These are phyloP conservation scores for Urocyon cinereoargenteus DNA, from an alignment of 2,797 vertebrate genomes.

Conservation along the genomic window DNA sequence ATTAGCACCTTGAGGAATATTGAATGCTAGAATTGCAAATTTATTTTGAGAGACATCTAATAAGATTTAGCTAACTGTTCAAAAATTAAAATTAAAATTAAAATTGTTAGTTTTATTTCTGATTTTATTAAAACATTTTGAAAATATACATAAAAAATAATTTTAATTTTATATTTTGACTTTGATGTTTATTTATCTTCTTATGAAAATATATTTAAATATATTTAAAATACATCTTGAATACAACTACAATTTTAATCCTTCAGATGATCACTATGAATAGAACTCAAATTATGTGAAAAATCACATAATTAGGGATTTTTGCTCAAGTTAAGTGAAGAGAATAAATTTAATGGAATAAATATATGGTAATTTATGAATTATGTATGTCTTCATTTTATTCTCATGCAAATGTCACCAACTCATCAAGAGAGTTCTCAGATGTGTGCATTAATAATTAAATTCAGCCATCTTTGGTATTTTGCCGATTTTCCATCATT, in stretches of 20 bases:
- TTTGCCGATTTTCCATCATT: slow-evolving; percentile 53
- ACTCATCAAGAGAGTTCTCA: slow-evolving; percentile 70
- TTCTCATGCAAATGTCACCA: slow-evolving; percentile 75
- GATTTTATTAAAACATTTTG: neutral
- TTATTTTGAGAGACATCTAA: slow-evolving; percentile 39
- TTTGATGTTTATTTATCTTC: neutral
- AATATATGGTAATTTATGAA: slow-evolving; percentile 72
- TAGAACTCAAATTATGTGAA: slow-evolving; percentile 61
- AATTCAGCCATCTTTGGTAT: slow-evolving; percentile 64
- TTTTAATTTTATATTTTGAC: slow-evolving; percentile 32
- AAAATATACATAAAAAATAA: neutral
- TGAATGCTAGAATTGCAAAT: neutral
- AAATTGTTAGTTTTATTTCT: neutral
- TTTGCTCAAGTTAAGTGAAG: slow-evolving; percentile 60
- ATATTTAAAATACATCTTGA: slow-evolving; percentile 9
- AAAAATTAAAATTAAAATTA: slow-evolving; percentile 13
- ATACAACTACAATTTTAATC: slow-evolving; percentile 45
- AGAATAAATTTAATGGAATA: slow-evolving; percentile 64
- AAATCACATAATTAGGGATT: slow-evolving; percentile 67
- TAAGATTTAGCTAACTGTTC: neutral
- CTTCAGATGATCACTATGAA: slow-evolving; percentile 43
- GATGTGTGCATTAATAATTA: slow-evolving; percentile 70
- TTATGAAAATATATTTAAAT: slow-evolving; percentile 47
- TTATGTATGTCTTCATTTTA: slow-evolving; percentile 75
- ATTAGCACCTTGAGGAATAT: neutral